Conservation (phyloP, 2,113 vertebrate species). For the Oenanthe melanoleuca region DNA sequence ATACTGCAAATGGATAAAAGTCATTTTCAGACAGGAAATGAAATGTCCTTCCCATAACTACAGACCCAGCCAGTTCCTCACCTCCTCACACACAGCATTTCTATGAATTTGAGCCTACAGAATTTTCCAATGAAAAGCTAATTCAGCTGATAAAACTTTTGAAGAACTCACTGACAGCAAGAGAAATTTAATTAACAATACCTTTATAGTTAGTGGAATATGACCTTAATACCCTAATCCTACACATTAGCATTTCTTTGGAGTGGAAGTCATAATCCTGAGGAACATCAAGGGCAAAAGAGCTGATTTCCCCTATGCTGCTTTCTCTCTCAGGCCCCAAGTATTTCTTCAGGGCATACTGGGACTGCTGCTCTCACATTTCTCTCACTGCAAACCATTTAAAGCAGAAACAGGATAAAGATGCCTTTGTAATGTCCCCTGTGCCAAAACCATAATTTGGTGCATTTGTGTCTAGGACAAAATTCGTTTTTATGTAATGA, state of each 20-base stretch:
- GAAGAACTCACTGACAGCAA: not conserved
- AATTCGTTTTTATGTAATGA: slow-evolving; percentile 40
- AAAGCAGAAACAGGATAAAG: not conserved
- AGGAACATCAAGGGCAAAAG: not conserved
- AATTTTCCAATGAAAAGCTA: not conserved
- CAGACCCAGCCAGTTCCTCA: not conserved
- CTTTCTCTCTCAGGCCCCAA: not conserved
- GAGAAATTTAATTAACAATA: not conserved
- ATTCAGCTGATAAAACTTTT: not conserved
- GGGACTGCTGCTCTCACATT: not conserved
- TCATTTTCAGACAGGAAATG: not conserved
- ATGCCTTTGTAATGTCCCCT: not conserved
- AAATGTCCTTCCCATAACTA: not conserved
- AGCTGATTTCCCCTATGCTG: not conserved
- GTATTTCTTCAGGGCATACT: not conserved
- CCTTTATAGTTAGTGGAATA: not conserved
- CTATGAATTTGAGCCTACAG: not conserved
- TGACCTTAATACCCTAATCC: not conserved
- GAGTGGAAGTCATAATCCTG: not conserved
- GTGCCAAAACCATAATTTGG: slow-evolving; percentile 8
- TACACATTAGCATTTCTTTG: not conserved
- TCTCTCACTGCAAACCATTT: not conserved
- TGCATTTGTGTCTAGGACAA: not conserved
- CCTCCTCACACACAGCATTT: not conserved
- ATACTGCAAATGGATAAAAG: not conserved